A percentile compares a stretch with the other conserved stretches of the same genome.
These are phyloP conservation scores for Dasyornis broadbenti DNA, from an alignment of 2,113 vertebrate genomes.

Conservation along the genomic window DNA sequence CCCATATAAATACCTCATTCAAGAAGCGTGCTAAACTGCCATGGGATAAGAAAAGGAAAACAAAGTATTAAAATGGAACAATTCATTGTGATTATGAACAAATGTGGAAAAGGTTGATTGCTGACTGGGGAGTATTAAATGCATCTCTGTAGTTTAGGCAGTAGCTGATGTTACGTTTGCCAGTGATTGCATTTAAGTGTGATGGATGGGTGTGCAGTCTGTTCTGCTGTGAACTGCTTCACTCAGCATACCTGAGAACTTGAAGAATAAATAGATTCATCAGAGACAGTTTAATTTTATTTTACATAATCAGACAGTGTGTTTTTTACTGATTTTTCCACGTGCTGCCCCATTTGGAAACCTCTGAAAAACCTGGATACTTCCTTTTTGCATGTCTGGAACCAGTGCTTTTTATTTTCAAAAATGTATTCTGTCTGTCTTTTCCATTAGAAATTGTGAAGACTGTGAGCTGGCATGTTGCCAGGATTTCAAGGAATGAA, in stretches of 20 bases:
- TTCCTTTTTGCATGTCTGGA: background rate
- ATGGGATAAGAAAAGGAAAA: constrained; percentile 46
- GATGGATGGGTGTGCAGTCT: constrained; percentile 44
- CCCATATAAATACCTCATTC: background rate
- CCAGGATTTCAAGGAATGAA: background rate
- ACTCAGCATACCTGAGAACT: background rate
- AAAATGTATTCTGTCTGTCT: background rate
- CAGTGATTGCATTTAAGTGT: constrained; percentile 58
- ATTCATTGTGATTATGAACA: constrained; percentile 59
- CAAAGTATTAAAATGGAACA: constrained; percentile 55
- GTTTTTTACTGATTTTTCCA: background rate
- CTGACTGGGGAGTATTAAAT: constrained; percentile 64
- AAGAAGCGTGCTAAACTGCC: background rate
- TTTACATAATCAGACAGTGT: constrained; percentile 17
- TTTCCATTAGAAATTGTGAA: background rate
- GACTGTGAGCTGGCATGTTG: background rate
- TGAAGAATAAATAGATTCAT: background rate
- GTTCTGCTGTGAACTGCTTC: constrained; percentile 8
- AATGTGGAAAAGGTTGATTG: constrained; percentile 67
- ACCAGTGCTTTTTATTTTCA: background rate
- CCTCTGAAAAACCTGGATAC: background rate
- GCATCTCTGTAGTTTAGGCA: background rate
- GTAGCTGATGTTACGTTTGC: constrained; percentile 28
- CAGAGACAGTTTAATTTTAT: constrained; percentile 26
- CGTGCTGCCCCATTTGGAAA: background rate